Evolutionary conservation across 2,888 invertebrate species (phyloP).

Genomic region (Parasteatoda lunata): DNA sequence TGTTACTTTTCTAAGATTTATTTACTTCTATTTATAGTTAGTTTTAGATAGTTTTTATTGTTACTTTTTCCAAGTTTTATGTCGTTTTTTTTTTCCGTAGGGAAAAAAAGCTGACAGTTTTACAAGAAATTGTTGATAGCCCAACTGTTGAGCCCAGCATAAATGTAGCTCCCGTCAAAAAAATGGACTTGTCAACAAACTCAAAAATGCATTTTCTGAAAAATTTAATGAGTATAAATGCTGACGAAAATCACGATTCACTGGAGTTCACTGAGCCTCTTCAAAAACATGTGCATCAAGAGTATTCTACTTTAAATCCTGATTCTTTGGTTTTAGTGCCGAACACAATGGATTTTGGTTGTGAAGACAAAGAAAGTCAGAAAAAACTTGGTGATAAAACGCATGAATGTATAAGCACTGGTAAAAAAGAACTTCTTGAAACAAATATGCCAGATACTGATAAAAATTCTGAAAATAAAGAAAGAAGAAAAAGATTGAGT

Average conservation of each 20-base stretch:
- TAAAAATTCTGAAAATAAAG: neutral
- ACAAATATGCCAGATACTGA: too few species aligned
- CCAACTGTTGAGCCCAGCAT: too few species aligned
- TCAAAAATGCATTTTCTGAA: constrained; percentile 19
- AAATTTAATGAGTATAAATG: constrained; percentile 31
- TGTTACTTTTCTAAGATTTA: too few species aligned
- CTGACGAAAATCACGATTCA: constrained; percentile 24
- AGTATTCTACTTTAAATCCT: constrained; percentile 10
- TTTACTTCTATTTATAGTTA: too few species aligned
- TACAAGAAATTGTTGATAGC: too few species aligned
- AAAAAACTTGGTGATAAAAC: neutral
- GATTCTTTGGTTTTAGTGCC: constrained; percentile 56
- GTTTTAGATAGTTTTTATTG: too few species aligned
- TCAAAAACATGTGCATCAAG: neutral
- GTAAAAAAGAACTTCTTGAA: too few species aligned
- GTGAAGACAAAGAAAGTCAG: neutral
- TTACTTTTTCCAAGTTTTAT: too few species aligned
- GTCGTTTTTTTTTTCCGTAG: too few species aligned
- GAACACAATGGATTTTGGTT: constrained; percentile 27
- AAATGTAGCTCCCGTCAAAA: neutral
- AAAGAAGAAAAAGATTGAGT: neutral
- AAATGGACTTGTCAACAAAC: neutral
- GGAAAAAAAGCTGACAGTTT: too few species aligned
- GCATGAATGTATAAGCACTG: neutral
- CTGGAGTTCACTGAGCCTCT: constrained; percentile 17